Evolutionary conservation across 1,140 invertebrate genomes (phyloP).

Genomic region (Philaenus spumarius): DNA sequence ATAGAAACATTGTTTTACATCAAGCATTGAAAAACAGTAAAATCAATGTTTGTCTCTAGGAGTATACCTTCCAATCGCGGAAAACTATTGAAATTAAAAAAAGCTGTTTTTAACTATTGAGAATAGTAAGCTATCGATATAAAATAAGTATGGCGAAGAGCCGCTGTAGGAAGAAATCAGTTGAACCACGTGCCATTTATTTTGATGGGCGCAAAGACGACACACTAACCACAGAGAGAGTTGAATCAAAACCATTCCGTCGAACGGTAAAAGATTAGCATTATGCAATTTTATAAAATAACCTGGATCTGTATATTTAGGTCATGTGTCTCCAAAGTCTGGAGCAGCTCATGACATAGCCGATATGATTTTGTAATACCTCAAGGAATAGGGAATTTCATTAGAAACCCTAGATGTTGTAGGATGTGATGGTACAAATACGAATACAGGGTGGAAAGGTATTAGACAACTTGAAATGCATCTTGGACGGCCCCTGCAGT

Average conservation of each 20-base stretch:
- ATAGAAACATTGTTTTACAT: too few relatives aligned
- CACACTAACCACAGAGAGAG: constrained; percentile 28
- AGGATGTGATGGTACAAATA: too few relatives aligned
- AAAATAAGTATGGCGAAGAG: constrained; percentile 33
- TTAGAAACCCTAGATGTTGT: constrained; percentile 17
- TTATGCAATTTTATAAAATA: constrained; percentile 29
- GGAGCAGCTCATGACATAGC: constrained; percentile 23
- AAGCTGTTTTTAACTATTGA: too few relatives aligned
- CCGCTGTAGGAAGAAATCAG: constrained; percentile 16
- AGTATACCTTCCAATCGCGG: too few relatives aligned
- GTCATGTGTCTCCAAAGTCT: constrained; percentile 25
- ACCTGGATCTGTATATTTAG: constrained; percentile 29
- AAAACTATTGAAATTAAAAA: too few relatives aligned
- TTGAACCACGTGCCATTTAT: not conserved
- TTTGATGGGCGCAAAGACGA: constrained; percentile 29
- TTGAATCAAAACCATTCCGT: constrained; percentile 25
- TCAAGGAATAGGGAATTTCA: constrained; percentile 21
- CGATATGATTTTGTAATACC: constrained; percentile 20
- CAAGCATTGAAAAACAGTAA: too few relatives aligned
- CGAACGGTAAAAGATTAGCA: constrained; percentile 26
- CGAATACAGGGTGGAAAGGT: constrained; percentile 31
- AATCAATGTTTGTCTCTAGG: too few relatives aligned
- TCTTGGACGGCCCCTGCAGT: constrained; percentile 26
- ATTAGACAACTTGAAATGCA: constrained; percentile 27
- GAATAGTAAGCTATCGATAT: constrained; percentile 30